phyloP scores from a whole-genome alignment of 92 coral and sea anemone species.

The Virgularia gustaviana region DNA sequence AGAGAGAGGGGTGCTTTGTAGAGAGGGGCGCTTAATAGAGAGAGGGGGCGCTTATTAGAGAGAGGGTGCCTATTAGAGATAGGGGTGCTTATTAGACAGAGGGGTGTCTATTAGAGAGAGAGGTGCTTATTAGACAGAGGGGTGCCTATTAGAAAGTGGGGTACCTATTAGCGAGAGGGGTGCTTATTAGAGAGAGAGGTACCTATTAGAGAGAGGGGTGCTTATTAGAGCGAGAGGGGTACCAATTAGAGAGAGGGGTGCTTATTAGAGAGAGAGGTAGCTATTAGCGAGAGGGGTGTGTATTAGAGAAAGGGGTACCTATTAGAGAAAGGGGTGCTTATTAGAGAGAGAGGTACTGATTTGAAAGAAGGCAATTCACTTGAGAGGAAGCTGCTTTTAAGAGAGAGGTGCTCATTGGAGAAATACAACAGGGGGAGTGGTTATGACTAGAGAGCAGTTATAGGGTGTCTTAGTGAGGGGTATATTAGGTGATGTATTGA shows the following conservation, averaged over 20 bases:
- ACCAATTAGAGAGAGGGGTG: background rate
- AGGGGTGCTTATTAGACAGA: background rate
- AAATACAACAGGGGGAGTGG: background rate
- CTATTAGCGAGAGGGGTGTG: background rate
- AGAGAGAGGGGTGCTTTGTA: background rate
- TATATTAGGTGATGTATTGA: no score
- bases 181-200: background rate
- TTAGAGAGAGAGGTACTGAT: background rate
- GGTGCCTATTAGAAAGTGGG: no score
- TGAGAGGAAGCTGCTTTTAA: background rate
- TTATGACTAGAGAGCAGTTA: background rate
- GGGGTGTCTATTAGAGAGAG: background rate
- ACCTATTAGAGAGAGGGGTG: background rate
- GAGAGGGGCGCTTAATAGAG: background rate
- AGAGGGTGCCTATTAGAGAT: background rate
- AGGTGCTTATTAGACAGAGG: background rate
- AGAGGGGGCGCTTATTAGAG: background rate
- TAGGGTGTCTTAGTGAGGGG: no score
- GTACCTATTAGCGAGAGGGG: background rate
- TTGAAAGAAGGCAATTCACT: background rate
- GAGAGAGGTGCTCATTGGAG: background rate
- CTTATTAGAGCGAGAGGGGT: no score
- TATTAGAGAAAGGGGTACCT: background rate
- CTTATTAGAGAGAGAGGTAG: background rate
- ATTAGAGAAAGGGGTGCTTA: background rate